Evolutionary conservation across 2,888 invertebrate species (phyloP), one percentile per base, ranked within the genome.

Genomic region (Drosophila sordidula): DNA sequence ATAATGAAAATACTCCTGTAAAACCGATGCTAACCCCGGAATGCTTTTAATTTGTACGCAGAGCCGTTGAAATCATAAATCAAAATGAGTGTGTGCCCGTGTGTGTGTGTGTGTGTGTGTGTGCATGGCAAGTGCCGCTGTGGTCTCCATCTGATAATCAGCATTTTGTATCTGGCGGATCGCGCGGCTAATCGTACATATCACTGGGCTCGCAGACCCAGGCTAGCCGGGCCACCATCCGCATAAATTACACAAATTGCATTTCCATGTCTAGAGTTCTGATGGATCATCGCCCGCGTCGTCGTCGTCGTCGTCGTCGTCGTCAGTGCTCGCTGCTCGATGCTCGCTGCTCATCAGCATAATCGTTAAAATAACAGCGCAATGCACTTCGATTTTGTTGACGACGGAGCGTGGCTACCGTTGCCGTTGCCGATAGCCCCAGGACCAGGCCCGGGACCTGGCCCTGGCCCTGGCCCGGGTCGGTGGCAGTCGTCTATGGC

Each of bases 161-260:
- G 72, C 80, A 75, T 86, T 88, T 83, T 82, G 83, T 88, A 84
- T 84, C 87, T 71, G 83, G 73, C 80, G 72, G 83, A 84, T 84
- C 83, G 74, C 69, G 63, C 69, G 49, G 84, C 83, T 84, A 88
- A 84, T 83, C 83, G 83, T 70, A 80, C 75, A 75, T 87, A 81
- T 72, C 67, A 65, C 71, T 71, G 68, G 36, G 59, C 49, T 44
- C 66, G 42, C 51, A 36, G 65, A 52, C 56, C 50, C 14, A 39
- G 56, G 49, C 64, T 41, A 46, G 36, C 55, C 22, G 46, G 54
- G 36, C 58, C 68, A 67, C 64, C 70, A 58, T 67, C 68, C 68
- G 81, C 82, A 87, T 87, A 87, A 87, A 89, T 87, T 87, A 88
- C 81, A 88, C 81, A 90, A 90, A 90, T 90, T 90, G 90, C 89